Percentiles rank a stretch among this genome's conserved stretches.
Evolutionary conservation across 1,140 invertebrate genomes (phyloP).

Genomic region (Caenorhabditis remanei): DNA sequence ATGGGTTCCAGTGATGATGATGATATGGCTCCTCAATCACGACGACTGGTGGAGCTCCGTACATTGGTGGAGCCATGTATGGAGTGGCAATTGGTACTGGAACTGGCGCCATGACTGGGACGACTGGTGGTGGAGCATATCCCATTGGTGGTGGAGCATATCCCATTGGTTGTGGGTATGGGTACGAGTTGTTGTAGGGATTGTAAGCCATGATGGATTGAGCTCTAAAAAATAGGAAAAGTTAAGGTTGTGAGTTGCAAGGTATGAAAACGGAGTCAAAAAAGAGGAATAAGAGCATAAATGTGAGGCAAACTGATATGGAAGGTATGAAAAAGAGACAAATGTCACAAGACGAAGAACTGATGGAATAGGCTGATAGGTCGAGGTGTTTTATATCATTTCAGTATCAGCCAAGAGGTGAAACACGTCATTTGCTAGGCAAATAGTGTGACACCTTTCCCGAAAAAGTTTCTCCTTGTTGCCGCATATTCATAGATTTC

Average conservation of each 20-base stretch:
- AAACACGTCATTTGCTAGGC: constrained; percentile 46
- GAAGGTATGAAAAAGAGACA: constrained; percentile 21
- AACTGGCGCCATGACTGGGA: constrained; percentile 28
- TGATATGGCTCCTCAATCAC: constrained; percentile 38
- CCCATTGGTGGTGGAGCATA: constrained; percentile 34
- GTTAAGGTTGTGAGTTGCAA: neutral
- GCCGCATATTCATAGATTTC: constrained; percentile 27
- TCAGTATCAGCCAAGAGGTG: constrained; percentile 39
- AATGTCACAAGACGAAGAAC: constrained; percentile 35
- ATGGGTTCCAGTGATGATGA: constrained; percentile 45
- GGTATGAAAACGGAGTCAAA: neutral
- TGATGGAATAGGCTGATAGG: constrained; percentile 55
- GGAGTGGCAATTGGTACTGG: constrained; percentile 38
- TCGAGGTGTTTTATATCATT: constrained; percentile 54
- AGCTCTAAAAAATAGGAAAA: constrained; percentile 14
- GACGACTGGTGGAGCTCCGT: constrained; percentile 20
- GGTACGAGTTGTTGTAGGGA: constrained; percentile 49
- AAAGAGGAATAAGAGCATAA: neutral
- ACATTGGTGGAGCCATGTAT: constrained; percentile 32
- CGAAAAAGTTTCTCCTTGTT: neutral
- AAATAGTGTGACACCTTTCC: constrained; percentile 37
- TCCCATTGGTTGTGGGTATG: constrained; percentile 50
- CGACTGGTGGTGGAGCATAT: constrained; percentile 13
- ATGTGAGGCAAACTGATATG: constrained; percentile 30
- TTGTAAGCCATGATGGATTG: constrained; percentile 27